Evolutionary conservation across 2,113 vertebrate genomes (phyloP).

Genomic region (Rhynchopsitta pachyrhyncha): DNA sequence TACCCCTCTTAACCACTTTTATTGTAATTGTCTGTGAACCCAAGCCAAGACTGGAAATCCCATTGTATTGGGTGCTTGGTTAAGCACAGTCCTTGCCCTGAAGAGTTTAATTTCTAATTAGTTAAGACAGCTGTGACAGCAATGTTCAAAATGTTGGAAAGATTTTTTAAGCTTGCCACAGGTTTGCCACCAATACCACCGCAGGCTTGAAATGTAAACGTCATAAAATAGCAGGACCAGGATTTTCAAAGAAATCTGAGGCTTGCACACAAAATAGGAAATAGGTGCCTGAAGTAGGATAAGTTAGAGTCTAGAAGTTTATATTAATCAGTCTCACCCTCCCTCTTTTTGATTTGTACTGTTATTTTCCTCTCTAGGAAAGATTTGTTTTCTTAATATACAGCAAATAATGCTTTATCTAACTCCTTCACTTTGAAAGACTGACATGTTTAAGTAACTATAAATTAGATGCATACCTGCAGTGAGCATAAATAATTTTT

Average conservation of each 20-base stretch:
- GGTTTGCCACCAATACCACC: not conserved
- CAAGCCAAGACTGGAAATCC: not conserved
- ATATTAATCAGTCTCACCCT: not conserved
- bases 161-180: not conserved
- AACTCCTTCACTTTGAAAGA: not conserved
- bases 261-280: not conserved
- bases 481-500: not conserved
- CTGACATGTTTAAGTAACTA: not conserved
- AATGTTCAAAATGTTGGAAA: not conserved
- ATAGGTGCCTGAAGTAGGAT: not conserved
- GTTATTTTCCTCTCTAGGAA: not conserved
- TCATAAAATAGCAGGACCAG: not conserved
- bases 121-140: not conserved
- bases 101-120: not conserved
- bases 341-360: not conserved
- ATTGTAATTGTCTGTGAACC: not conserved
- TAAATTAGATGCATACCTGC: not conserved
- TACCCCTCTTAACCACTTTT: not conserved
- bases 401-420: not conserved
- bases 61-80: not conserved
- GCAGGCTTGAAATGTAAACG: not conserved
- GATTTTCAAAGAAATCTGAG: not conserved
- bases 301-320: not conserved
- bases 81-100: not conserved
- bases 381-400: not conserved